Evolutionary conservation across 2,888 invertebrate genomes (phyloP).

Genomic region (Scrobipalpa costella): DNA sequence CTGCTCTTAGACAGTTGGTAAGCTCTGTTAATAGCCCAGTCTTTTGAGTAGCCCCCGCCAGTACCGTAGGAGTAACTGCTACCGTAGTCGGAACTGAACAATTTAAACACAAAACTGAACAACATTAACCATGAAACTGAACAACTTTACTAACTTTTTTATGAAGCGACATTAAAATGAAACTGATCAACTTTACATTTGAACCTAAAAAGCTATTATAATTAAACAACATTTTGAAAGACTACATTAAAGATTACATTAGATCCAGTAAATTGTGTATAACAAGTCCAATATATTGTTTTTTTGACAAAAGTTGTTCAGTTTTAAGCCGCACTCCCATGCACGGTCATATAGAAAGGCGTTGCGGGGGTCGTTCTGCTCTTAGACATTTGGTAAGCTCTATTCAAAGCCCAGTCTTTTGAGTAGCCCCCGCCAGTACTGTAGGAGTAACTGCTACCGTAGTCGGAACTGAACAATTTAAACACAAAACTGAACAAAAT

Average conservation of each 20-base stretch:
- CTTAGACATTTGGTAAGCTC: conserved; percentile 63
- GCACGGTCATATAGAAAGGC: conserved; percentile 68
- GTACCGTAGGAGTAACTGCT: neutral
- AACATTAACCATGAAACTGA: no score
- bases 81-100: no score
- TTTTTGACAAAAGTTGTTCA: neutral
- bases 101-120: no score
- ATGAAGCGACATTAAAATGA: no score
- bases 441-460: no score
- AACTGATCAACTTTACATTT: no score
- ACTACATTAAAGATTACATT: no score
- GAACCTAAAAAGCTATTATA: no score
- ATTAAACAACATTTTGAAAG: no score
- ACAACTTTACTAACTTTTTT: no score
- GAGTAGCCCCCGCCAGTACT: neutral
- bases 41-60: conserved; percentile 33
- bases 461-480: no score
- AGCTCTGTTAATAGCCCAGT: conserved; percentile 72
- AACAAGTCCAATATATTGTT: neutral
- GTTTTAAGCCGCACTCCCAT: conserved; percentile 47
- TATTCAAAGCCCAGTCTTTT: conserved; percentile 70
- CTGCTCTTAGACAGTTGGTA: conserved; percentile 64
- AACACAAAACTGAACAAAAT: no score
- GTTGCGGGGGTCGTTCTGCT: conserved; percentile 59
- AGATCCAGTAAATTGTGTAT: neutral